Evolutionary conservation across 1,140 invertebrate species (phyloP).

Genomic region (Steinernema khuongi): DNA sequence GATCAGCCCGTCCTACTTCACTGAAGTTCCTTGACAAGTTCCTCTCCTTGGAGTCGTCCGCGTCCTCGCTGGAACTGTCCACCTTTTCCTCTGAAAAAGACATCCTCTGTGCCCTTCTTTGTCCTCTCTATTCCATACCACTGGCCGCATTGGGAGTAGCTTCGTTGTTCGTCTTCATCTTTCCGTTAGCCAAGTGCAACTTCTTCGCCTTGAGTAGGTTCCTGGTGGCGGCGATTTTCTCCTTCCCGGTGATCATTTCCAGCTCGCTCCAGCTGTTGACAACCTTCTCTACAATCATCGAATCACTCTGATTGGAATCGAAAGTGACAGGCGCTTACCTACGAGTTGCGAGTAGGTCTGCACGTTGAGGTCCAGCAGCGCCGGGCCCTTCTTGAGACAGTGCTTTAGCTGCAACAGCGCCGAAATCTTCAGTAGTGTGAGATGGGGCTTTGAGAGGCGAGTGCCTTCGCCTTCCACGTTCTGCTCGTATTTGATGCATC

Average conservation of each 20-base stretch:
- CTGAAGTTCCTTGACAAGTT: not conserved
- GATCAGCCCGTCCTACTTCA: not conserved
- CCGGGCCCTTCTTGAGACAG: slow-evolving; percentile 76
- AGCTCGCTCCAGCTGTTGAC: not conserved
- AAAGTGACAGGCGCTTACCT: slow-evolving; percentile 9
- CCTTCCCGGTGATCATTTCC: not conserved
- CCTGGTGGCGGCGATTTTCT: not conserved
- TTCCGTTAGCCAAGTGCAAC: slow-evolving; percentile 5
- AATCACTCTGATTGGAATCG: not conserved
- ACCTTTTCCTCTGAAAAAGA: not conserved
- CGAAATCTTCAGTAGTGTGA: slow-evolving; percentile 78
- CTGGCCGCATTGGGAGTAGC: not conserved
- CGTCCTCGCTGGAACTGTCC: not conserved
- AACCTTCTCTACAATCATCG: slow-evolving; percentile 16
- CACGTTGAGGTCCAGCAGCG: slow-evolving; percentile 83
- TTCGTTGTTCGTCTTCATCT: not conserved
- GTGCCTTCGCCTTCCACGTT: slow-evolving; percentile 84
- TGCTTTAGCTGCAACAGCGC: slow-evolving; percentile 76
- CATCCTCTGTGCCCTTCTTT: not conserved
- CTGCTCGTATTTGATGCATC: slow-evolving; percentile 88
- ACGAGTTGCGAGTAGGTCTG: slow-evolving; percentile 60
- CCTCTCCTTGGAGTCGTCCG: not conserved
- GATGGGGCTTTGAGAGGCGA: slow-evolving; percentile 84
- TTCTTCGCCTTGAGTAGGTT: slow-evolving; percentile 8
- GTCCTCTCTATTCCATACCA: not conserved